These are phyloP conservation scores for Leptinotarsa peninsularis DNA, from an alignment of 2,888 invertebrate genomes.

Conservation along the genomic window DNA sequence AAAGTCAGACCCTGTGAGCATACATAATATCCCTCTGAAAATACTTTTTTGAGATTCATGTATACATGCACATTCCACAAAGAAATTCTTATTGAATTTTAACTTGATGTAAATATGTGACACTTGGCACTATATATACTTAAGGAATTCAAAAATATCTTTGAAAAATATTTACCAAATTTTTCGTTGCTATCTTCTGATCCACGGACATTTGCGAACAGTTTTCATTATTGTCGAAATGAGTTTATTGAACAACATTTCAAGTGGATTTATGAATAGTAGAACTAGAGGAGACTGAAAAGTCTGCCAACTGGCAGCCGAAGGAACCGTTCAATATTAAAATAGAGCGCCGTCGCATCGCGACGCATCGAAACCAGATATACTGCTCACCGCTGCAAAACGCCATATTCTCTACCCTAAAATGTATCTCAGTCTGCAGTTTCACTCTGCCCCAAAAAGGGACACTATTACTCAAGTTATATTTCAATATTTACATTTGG, in stretches of 20 bases:
- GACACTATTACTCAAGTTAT: too few relatives aligned
- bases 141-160: neutral
- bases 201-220: neutral
- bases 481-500: too few relatives aligned
- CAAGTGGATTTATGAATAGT: neutral
- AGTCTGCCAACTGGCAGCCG: neutral
- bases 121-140: too few relatives aligned
- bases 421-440: too few relatives aligned
- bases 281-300: neutral
- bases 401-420: neutral
- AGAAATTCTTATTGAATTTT: too few relatives aligned
- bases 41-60: neutral
- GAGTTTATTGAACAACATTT: neutral
- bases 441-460: too few relatives aligned
- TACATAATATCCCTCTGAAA: too few relatives aligned
- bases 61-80: too few relatives aligned
- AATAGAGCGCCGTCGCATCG: constrained; percentile 14
- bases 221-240: neutral
- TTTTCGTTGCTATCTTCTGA: constrained; percentile 2
- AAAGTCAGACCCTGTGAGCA: too few relatives aligned
- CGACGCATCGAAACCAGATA: neutral
- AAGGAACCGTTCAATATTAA: constrained; percentile 10
- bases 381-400: neutral
- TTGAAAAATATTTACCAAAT: neutral
- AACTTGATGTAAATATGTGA: too few relatives aligned